phyloP scores from a whole-genome alignment of 2,888 invertebrate genomes.

The Microplitis manilae region DNA sequence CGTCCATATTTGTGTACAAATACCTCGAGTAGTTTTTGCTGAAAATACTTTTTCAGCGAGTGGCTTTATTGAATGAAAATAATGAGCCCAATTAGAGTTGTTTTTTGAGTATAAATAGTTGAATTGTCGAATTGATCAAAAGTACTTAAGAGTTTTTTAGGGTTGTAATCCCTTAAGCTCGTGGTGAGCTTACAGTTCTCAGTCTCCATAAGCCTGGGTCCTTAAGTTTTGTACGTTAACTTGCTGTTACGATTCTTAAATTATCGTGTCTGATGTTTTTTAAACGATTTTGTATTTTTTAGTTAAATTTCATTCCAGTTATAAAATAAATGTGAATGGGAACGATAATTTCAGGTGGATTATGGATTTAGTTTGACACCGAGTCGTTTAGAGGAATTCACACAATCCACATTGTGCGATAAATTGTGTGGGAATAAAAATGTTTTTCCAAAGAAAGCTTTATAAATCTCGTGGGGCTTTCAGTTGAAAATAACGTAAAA shows the following conservation, averaged over 20 bases:
- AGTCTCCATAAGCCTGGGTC: conserved; percentile 10
- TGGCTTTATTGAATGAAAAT: neutral
- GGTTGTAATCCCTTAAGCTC: conserved; percentile 10
- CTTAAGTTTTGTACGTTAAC: conserved; percentile 2
- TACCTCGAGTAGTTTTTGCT: too few relatives aligned
- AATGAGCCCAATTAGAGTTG: neutral
- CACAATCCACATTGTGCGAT: neutral
- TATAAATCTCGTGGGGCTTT: neutral
- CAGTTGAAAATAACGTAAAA: neutral
- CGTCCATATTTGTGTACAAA: too few relatives aligned
- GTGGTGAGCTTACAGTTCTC: neutral
- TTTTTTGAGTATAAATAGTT: neutral
- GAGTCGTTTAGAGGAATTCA: neutral
- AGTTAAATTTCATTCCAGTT: neutral
- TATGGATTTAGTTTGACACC: neutral
- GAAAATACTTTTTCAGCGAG: too few relatives aligned
- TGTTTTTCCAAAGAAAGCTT: neutral
- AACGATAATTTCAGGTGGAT: conserved; percentile 7
- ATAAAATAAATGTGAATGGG: neutral
- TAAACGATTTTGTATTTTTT: neutral
- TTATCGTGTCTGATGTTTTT: neutral
- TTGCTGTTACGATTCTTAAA: neutral
- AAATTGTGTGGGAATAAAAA: conserved; percentile 6
- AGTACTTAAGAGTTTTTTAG: neutral
- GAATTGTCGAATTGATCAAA: neutral